Evolutionary conservation across 2,888 invertebrate species (phyloP).

Genomic region (Lochmaea crataegi): DNA sequence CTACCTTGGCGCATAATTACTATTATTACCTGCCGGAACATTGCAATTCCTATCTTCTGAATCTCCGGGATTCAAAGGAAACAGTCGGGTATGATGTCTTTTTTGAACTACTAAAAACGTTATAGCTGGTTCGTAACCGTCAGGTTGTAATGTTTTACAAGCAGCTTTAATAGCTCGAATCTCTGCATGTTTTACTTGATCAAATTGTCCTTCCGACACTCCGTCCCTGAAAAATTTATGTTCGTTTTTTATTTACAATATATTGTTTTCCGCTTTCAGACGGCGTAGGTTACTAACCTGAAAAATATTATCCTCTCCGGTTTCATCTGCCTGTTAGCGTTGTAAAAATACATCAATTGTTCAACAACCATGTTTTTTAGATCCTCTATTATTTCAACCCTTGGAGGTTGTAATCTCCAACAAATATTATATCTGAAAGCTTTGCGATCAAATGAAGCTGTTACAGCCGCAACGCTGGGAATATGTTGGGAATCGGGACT

Average conservation of each 20-base stretch:
- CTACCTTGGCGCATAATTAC: too few relatives aligned
- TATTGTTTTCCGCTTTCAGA: too few relatives aligned
- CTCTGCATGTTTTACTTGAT: slow-evolving; percentile 75
- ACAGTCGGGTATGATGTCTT: slow-evolving; percentile 89
- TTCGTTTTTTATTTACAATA: background rate
- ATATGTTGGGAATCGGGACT: slow-evolving; percentile 77
- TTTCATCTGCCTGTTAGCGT: slow-evolving; percentile 62
- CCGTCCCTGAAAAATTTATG: slow-evolving; percentile 87
- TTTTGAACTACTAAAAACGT: slow-evolving; percentile 97
- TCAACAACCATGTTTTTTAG: slow-evolving; percentile 69
- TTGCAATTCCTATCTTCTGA: slow-evolving; percentile 74
- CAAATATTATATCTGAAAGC: slow-evolving; percentile 81
- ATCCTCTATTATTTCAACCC: slow-evolving; percentile 80
- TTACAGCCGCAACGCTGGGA: slow-evolving; percentile 80
- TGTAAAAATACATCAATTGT: slow-evolving; percentile 73
- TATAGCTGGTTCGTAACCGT: slow-evolving; percentile 78
- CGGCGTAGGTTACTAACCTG: slow-evolving; percentile 74
- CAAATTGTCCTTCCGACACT: slow-evolving; percentile 88
- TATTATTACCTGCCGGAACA: slow-evolving; percentile 68
- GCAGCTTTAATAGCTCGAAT: slow-evolving; percentile 77
- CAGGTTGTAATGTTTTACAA: slow-evolving; percentile 66
- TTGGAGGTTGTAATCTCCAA: slow-evolving; percentile 80
- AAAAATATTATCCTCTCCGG: slow-evolving; percentile 80
- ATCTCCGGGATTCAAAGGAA: slow-evolving; percentile 63
- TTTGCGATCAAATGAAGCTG: slow-evolving; percentile 76